Percentiles rank a stretch among this genome's conserved stretches.
Evolutionary conservation across 2,797 vertebrate genomes (phyloP).

Genomic region (Synanceia verrucosa): DNA sequence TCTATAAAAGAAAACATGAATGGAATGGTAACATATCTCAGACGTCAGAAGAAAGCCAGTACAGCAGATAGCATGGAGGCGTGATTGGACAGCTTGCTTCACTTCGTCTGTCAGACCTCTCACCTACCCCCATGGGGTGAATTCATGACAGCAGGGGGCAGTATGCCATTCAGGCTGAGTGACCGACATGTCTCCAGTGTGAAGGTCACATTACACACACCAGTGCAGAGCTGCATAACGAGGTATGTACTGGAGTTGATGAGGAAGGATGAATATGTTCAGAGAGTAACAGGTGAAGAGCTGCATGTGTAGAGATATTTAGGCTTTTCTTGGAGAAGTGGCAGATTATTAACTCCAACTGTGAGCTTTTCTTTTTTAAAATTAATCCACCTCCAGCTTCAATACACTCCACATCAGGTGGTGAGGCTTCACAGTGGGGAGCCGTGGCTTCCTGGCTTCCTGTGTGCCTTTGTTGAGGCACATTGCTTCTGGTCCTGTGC

Average conservation of each 20-base stretch:
- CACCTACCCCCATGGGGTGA: background rate
- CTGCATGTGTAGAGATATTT: background rate
- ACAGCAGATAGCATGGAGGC: background rate
- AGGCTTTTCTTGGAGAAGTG: background rate
- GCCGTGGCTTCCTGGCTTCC: conserved; percentile 62
- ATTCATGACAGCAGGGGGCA: conserved; percentile 61
- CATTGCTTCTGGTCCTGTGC: conserved; percentile 74
- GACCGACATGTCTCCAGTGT: background rate
- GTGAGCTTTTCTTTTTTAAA: conserved; percentile 5
- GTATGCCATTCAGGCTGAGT: conserved; percentile 21
- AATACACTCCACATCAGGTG: background rate
- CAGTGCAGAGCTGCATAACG: background rate
- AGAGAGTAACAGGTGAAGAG: background rate
- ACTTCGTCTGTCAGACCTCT: background rate
- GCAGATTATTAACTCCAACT: background rate
- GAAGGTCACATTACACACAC: conserved; percentile 10
- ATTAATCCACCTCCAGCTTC: conserved; percentile 25
- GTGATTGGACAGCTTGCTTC: background rate
- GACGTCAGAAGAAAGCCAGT: background rate
- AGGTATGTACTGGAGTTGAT: conserved; percentile 5
- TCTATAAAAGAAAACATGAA: background rate
- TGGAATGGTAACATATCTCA: background rate
- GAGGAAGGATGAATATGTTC: background rate
- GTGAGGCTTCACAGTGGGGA: conserved; percentile 34
- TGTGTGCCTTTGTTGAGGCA: conserved; percentile 54